Conservation (phyloP, 2,797 vertebrate species). For the Hemibagrus guttatus region DNA sequence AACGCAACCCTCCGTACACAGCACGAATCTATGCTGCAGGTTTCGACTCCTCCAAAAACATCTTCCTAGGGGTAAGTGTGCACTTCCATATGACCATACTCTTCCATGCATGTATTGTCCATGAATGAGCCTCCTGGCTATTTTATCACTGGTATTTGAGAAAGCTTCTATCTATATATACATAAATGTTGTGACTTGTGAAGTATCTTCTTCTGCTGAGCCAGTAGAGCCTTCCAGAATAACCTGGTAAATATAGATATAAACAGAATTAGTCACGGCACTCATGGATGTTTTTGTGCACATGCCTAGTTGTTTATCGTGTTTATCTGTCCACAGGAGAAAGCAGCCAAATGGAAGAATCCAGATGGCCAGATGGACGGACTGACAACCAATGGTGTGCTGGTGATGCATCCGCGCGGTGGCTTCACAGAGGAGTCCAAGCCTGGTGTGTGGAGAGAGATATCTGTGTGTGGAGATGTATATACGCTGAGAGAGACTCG, state of each 20-base stretch:
- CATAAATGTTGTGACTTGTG: constrained; percentile 22
- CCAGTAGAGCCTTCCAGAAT: constrained; percentile 40
- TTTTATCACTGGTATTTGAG: constrained; percentile 28
- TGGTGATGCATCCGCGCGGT: constrained; percentile 96
- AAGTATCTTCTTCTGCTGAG: constrained; percentile 54
- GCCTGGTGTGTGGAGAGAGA: constrained; percentile 95
- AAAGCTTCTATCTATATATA: constrained; percentile 26
- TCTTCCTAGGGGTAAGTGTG: constrained; percentile 93
- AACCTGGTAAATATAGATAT: constrained; percentile 51
- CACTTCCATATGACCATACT: background rate
- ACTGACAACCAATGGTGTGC: constrained; percentile 94
- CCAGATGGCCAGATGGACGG: constrained; percentile 98
- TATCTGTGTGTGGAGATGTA: constrained; percentile 96
- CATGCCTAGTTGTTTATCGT: constrained; percentile 19
- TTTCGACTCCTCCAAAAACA: constrained; percentile 99
- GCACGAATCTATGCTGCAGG: constrained; percentile 96
- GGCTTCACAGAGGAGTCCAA: constrained; percentile 96
- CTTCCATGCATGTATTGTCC: background rate
- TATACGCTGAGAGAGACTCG: constrained; percentile 96
- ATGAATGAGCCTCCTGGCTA: constrained; percentile 7
- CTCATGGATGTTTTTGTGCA: constrained; percentile 33
- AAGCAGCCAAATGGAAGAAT: constrained; percentile 99
- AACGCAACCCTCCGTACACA: constrained; percentile 87
- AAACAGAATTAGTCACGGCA: constrained; percentile 32
- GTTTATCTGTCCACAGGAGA: constrained; percentile 79